These are phyloP conservation scores for Phocoena phocoena DNA, from an alignment of 2,113 vertebrate genomes.

Conservation along the genomic window DNA sequence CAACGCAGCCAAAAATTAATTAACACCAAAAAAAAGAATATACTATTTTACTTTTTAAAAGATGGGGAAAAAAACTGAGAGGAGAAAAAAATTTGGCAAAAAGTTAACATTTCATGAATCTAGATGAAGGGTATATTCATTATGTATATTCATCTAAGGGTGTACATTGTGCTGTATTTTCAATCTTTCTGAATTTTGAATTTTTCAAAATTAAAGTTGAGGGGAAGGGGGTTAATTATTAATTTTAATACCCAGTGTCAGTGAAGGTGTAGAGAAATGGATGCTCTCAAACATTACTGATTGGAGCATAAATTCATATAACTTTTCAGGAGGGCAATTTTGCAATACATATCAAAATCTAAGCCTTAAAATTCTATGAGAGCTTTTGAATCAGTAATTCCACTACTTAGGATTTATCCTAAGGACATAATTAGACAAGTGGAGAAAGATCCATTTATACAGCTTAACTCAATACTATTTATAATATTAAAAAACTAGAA, in stretches of 20 bases:
- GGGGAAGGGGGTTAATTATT: not conserved
- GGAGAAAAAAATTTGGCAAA: not conserved
- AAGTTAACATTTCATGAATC: constrained; percentile 13
- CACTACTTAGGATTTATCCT: constrained; percentile 2
- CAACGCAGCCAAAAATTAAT: too few relatives aligned
- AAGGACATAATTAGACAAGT: not conserved
- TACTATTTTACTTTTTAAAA: not conserved
- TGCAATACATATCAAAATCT: not conserved
- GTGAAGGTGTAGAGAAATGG: not conserved
- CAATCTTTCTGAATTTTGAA: constrained; percentile 6
- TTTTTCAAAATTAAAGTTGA: constrained; percentile 33
- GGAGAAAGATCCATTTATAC: constrained; percentile 26
- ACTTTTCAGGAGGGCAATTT: constrained; percentile 41
- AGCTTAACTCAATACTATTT: constrained; percentile 1
- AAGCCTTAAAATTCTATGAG: not conserved
- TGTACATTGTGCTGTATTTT: not conserved
- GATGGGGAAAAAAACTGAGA: not conserved
- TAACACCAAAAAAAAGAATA: too few relatives aligned
- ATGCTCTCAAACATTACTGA: not conserved
- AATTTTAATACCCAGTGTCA: not conserved
- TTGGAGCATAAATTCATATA: not conserved
- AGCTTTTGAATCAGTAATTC: constrained; percentile 16
- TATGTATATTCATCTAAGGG: not conserved
- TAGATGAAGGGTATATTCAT: not conserved
- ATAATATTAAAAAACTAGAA: not conserved